A percentile compares a stretch with the other conserved stretches of the same genome.
Conservation (phyloP, 2,113 vertebrate species). For the Azemiops feae region DNA sequence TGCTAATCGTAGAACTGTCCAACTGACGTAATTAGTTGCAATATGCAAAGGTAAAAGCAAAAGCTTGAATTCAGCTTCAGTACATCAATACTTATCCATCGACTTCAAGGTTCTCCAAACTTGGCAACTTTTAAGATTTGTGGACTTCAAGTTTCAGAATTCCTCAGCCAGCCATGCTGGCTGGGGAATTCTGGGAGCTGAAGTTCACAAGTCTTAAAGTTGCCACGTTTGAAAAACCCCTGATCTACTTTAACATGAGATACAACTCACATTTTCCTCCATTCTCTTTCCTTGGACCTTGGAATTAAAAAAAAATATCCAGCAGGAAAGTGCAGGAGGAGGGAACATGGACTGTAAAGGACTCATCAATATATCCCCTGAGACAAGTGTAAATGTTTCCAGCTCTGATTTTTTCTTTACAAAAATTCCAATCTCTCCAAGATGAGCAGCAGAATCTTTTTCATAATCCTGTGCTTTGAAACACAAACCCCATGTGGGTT, state of each 20-base stretch:
- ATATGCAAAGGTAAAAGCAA: not conserved
- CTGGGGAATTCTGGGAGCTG: too few relatives aligned
- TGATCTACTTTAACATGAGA: not conserved
- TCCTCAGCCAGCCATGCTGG: too few relatives aligned
- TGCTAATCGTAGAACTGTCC: not conserved
- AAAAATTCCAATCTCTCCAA: not conserved
- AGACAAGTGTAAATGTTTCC: not conserved
- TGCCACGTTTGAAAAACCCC: too few relatives aligned
- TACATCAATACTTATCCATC: too few relatives aligned
- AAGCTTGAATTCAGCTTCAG: not conserved
- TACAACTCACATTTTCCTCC: not conserved
- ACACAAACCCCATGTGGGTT: not conserved
- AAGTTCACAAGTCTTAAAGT: too few relatives aligned
- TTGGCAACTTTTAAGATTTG: too few relatives aligned
- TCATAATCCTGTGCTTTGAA: not conserved
- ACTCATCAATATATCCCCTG: not conserved
- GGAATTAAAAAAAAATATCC: not conserved
- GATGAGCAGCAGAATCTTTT: fast-evolving
- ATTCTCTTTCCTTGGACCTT: not conserved
- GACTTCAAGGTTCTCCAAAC: not conserved
- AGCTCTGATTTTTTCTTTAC: not conserved
- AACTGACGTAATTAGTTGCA: not conserved
- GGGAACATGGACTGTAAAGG: not conserved
- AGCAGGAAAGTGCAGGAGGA: not conserved
- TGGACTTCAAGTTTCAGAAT: too few relatives aligned